These are phyloP conservation scores for Macrobrachium rosenbergii DNA, from an alignment of 1,140 invertebrate species.

Conservation along the genomic window DNA sequence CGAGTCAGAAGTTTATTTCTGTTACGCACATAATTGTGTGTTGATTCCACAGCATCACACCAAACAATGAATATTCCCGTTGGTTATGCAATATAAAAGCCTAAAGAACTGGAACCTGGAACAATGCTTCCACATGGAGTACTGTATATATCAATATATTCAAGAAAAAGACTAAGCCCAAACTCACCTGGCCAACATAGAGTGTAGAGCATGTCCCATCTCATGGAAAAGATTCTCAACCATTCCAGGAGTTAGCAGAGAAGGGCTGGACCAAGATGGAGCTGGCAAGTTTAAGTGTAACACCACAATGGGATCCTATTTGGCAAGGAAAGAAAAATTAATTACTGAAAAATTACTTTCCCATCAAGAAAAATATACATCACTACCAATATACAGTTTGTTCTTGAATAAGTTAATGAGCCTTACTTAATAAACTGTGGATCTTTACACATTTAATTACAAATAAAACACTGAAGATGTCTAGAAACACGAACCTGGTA, in stretches of 20 bases:
- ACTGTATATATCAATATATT: not conserved
- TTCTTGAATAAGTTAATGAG: no score
- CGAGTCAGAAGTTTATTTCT: no score
- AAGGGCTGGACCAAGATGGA: conserved; percentile 81
- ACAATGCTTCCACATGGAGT: not conserved
- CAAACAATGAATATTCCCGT: no score
- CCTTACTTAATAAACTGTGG: no score
- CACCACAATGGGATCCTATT: conserved; percentile 91
- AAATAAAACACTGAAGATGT: no score
- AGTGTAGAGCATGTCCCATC: conserved; percentile 99
- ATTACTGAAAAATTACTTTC: not conserved
- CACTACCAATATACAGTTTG: no score
- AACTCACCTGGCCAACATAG: conserved; percentile 89
- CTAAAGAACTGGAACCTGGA: no score
- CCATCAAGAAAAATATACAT: not conserved
- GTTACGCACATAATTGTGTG: no score
- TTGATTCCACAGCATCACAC: no score
- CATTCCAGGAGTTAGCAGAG: conserved; percentile 84
- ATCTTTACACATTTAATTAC: no score
- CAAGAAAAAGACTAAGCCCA: not conserved
- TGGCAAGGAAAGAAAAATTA: conserved; percentile 52
- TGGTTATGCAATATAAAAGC: no score
- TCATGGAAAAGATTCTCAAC: conserved; percentile 99
- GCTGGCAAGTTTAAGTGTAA: conserved; percentile 89
- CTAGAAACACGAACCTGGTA: conserved; percentile 77